A percentile compares a stretch with the other conserved stretches of the same genome.
phyloP scores from a whole-genome alignment of 1,140 invertebrate species.

The Leptonema lineaticorne region DNA sequence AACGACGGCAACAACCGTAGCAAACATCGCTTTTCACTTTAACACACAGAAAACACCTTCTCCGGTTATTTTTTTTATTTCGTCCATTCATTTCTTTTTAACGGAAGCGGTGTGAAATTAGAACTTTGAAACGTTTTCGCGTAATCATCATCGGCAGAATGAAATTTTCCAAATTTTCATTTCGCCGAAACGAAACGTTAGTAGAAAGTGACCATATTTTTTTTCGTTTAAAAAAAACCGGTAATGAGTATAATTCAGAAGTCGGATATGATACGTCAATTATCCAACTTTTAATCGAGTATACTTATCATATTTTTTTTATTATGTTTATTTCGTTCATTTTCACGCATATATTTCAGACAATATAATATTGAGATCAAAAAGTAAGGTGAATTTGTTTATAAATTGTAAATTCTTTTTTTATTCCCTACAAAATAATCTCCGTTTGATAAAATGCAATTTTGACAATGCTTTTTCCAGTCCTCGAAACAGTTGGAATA shows the following conservation, averaged over 20 bases:
- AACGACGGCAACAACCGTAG: constrained; percentile 22
- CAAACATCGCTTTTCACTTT: constrained; percentile 6
- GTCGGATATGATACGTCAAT: constrained; percentile 10
- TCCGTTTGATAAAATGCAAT: too few species aligned
- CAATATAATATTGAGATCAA: too few species aligned
- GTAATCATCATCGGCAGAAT: constrained; percentile 6
- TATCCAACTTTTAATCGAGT: constrained; percentile 10
- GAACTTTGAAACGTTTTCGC: background rate
- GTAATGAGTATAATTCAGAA: constrained; percentile 13
- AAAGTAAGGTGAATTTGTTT: too few species aligned
- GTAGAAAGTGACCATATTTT: background rate
- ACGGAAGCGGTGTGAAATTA: too few species aligned
- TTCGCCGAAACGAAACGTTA: constrained; percentile 2
- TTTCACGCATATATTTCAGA: too few species aligned
- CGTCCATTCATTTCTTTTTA: background rate
- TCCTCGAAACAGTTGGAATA: too few species aligned
- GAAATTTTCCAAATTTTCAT: constrained; percentile 14
- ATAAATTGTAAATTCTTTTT: too few species aligned
- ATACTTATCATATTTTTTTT: too few species aligned
- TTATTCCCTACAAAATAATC: too few species aligned
- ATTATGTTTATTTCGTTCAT: too few species aligned
- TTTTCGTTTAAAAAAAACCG: background rate
- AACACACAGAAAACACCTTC: background rate
- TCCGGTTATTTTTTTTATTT: background rate
- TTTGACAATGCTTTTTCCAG: too few species aligned